Percentiles rank a stretch among this genome's conserved stretches.
phyloP scores from a whole-genome alignment of 2,797 vertebrate genomes.

The Meriones psammophilus region DNA sequence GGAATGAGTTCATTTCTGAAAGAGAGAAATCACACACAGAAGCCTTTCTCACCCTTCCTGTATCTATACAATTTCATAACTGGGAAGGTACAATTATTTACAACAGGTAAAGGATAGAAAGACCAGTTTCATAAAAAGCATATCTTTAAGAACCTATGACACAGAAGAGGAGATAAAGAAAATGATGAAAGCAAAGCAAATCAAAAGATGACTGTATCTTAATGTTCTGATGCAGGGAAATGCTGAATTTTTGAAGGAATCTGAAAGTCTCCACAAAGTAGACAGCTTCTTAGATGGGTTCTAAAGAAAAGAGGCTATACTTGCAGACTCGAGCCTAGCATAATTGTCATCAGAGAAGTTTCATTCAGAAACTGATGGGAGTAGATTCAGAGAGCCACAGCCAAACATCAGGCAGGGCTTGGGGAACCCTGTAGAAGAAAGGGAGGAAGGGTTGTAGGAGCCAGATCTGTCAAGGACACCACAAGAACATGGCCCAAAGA shows the following conservation, averaged over 20 bases:
- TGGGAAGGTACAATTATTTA: not conserved
- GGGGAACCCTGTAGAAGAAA: not conserved
- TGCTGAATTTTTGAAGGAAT: not conserved
- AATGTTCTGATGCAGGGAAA: not conserved
- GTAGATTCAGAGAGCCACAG: not conserved
- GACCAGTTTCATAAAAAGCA: not conserved
- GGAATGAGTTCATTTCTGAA: constrained; percentile 49
- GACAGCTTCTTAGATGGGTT: constrained; percentile 1
- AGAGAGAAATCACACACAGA: constrained; percentile 4
- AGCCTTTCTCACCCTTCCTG: not conserved
- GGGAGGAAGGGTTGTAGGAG: not conserved
- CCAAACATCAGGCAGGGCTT: not conserved
- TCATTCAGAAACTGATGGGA: too few relatives aligned
- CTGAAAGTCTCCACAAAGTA: constrained; percentile 37
- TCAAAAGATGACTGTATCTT: not conserved
- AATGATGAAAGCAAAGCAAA: not conserved
- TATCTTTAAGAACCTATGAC: not conserved
- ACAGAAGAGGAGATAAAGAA: not conserved
- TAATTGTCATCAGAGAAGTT: not conserved
- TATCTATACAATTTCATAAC: not conserved
- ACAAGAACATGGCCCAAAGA: not conserved
- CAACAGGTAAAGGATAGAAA: not conserved
- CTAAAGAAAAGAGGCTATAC: constrained; percentile 4
- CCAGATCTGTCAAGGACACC: not conserved
- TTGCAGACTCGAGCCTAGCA: not conserved